A percentile compares a stretch with the other conserved stretches of the same genome.
These are phyloP conservation scores for Desoria tigrina DNA, from an alignment of 2,888 invertebrate genomes.

Conservation along the genomic window DNA sequence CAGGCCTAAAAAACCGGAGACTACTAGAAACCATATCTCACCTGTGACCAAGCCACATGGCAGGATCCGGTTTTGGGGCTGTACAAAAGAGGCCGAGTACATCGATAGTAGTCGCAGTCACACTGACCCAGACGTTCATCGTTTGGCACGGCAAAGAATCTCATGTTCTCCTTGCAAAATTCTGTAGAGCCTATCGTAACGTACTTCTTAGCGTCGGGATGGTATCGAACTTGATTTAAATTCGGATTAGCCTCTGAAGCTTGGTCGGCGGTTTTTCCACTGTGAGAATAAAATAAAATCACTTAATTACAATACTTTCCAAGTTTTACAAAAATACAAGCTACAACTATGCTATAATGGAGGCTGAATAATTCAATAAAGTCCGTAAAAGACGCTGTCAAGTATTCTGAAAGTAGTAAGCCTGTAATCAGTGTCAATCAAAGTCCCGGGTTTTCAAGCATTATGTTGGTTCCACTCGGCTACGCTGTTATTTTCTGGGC, in stretches of 20 bases:
- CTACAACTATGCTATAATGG: too few relatives aligned
- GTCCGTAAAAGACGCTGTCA: too few relatives aligned
- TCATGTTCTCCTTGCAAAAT: constrained; percentile 47
- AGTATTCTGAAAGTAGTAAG: too few relatives aligned
- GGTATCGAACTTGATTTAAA: constrained; percentile 36
- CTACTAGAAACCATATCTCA: constrained; percentile 14
- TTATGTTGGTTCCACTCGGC: too few relatives aligned
- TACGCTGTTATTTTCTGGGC: too few relatives aligned
- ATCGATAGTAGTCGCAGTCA: constrained; percentile 52
- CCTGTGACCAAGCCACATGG: constrained; percentile 51
- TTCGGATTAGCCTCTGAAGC: constrained; percentile 21
- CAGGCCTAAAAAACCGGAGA: background rate
- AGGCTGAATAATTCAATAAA: too few relatives aligned
- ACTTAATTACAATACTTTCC: too few relatives aligned
- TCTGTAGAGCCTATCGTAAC: constrained; percentile 36
- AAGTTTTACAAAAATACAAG: too few relatives aligned
- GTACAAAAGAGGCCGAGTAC: constrained; percentile 47
- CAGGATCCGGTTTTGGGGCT: constrained; percentile 40
- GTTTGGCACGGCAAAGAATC: constrained; percentile 51
- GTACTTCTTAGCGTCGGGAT: constrained; percentile 33
- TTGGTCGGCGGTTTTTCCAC: background rate
- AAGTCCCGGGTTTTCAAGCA: too few relatives aligned
- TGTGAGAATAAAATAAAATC: too few relatives aligned
- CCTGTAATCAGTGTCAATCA: too few relatives aligned
- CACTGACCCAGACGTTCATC: constrained; percentile 45